Conservation (phyloP, 2,113 vertebrate genomes). For the Pterocles orientalis region DNA sequence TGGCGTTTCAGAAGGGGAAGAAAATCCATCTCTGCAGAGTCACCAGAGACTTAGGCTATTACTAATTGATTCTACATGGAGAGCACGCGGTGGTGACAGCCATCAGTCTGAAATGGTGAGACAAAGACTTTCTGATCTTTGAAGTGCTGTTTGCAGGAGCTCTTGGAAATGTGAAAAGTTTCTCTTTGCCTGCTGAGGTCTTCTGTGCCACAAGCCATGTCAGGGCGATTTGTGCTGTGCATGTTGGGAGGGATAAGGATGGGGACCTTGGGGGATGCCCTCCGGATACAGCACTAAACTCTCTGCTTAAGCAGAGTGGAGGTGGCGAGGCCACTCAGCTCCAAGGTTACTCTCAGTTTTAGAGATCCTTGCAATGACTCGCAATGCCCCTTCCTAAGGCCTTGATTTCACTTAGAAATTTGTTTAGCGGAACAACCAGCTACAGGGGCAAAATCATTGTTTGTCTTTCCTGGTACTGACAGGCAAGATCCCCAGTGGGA, state of each 20-base stretch:
- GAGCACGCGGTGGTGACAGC: not conserved
- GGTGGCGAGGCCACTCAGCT: fast-evolving
- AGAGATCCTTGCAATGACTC: not conserved
- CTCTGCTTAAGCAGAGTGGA: not conserved
- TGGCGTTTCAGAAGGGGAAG: not conserved
- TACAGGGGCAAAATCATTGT: not conserved
- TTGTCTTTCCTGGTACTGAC: not conserved
- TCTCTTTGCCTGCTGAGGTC: not conserved
- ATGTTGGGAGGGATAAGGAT: not conserved
- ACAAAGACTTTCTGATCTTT: not conserved
- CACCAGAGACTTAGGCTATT: conserved; percentile 7
- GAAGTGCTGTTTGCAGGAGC: not conserved
- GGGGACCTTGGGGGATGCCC: not conserved
- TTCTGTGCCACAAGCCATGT: not conserved
- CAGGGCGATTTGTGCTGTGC: not conserved
- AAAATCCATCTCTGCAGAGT: not conserved
- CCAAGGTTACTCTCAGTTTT: not conserved
- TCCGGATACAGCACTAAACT: fast-evolving
- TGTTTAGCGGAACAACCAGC: not conserved
- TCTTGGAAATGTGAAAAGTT: not conserved
- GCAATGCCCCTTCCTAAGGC: not conserved
- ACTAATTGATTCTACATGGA: conserved; percentile 56
- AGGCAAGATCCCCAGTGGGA: not conserved
- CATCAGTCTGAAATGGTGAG: not conserved
- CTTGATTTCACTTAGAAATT: not conserved